Percentiles rank a stretch among this genome's conserved stretches.
Conservation (phyloP, 2,797 vertebrate genomes). For the Schizopygopsis malacanthus region DNA sequence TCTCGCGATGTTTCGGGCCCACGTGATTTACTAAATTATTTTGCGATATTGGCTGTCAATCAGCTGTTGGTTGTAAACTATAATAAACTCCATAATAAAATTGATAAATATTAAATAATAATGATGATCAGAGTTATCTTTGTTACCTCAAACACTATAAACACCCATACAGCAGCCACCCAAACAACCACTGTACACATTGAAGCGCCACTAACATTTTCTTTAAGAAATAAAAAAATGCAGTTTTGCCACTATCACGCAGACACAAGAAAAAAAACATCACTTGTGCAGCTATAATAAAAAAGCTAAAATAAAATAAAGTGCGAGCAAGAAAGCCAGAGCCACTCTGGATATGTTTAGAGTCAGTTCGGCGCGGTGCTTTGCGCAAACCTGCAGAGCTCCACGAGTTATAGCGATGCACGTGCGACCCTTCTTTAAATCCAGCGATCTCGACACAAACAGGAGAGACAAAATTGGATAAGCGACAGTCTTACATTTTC, state of each 20-base stretch:
- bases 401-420: conserved; percentile 26
- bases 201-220: neutral
- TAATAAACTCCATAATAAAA: neutral
- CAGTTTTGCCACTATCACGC: neutral
- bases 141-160: neutral
- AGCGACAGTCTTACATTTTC: neutral
- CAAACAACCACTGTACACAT: neutral
- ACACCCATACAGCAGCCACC: neutral
- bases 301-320: neutral
- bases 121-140: neutral
- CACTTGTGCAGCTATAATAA: neutral
- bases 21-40: neutral
- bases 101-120: neutral
- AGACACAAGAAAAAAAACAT: neutral
- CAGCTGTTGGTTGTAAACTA: neutral
- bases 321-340: neutral
- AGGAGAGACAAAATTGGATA: conserved; percentile 14
- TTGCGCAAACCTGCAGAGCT: neutral
- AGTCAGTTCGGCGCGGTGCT: neutral
- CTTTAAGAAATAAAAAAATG: neutral
- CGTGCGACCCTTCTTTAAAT: conserved; percentile 1
- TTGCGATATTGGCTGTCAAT: neutral
- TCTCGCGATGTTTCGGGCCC: conserved; percentile 19
- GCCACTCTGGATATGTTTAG: neutral
- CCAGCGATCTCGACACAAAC: neutral